Conservation (phyloP, 1,140 invertebrate genomes). For the Sitophilus oryzae region DNA sequence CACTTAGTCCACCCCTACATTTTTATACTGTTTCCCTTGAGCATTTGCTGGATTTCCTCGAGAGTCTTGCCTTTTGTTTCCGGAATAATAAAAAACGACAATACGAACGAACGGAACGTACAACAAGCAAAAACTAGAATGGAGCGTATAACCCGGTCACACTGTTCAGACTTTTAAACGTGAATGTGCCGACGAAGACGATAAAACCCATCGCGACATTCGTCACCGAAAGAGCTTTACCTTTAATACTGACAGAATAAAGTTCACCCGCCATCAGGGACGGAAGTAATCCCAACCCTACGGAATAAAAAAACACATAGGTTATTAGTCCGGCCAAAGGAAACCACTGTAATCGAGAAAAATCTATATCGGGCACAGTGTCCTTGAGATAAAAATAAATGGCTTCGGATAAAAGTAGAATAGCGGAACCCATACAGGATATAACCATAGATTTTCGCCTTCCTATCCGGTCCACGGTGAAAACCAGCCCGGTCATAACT, state of each 20-base stretch:
- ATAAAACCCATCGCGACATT: too few relatives aligned
- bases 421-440: constrained; percentile 19
- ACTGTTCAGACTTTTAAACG: constrained; percentile 39
- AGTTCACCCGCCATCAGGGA: too few relatives aligned
- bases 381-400: constrained; percentile 39
- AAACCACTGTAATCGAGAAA: constrained; percentile 34
- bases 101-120: not conserved
- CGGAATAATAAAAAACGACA: constrained; percentile 4
- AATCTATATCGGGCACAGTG: constrained; percentile 23
- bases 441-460: constrained; percentile 22
- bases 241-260: too few relatives aligned
- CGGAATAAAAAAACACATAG: constrained; percentile 27
- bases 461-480: constrained; percentile 45
- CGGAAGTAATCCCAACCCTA: too few relatives aligned
- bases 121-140: not conserved
- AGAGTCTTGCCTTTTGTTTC: constrained; percentile 13
- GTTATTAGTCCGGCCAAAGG: constrained; percentile 31
- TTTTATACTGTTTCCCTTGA: too few relatives aligned
- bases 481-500: constrained; percentile 48
- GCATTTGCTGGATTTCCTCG: constrained; percentile 11
- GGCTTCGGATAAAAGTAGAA: constrained; percentile 44
- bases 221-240: too few relatives aligned
- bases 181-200: constrained; percentile 39
- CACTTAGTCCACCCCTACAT: too few relatives aligned
- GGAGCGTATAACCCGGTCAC: constrained; percentile 44